Percentiles rank a stretch among this genome's conserved stretches.
phyloP scores from a whole-genome alignment of 2,797 vertebrate genomes.

The Typhlichthys subterraneus region DNA sequence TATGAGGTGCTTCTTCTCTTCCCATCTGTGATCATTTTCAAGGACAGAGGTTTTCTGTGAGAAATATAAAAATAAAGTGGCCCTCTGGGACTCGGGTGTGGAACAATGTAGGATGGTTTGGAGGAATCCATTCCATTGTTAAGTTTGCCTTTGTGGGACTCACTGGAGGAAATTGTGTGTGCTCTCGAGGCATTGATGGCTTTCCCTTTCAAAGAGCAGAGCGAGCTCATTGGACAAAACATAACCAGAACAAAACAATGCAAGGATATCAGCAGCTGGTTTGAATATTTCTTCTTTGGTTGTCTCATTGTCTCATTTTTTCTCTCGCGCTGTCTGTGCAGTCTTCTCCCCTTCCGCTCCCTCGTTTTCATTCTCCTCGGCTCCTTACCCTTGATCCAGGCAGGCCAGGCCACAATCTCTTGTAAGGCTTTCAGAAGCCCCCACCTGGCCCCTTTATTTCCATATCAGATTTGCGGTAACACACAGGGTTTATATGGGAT shows the following conservation, averaged over 20 bases:
- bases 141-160: slow-evolving; percentile 46
- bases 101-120: slow-evolving; percentile 63
- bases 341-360: not conserved
- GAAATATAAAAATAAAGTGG: slow-evolving; percentile 47
- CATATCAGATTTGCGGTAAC: slow-evolving; percentile 70
- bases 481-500: too few species aligned
- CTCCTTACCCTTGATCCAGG: slow-evolving; percentile 58
- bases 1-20: slow-evolving; percentile 10
- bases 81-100: slow-evolving; percentile 49
- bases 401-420: slow-evolving; percentile 50
- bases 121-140: slow-evolving; percentile 55
- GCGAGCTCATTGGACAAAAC: slow-evolving; percentile 39
- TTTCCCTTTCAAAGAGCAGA: slow-evolving; percentile 41
- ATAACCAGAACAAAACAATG: slow-evolving; percentile 31
- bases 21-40: slow-evolving; percentile 36
- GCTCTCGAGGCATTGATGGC: slow-evolving; percentile 54
- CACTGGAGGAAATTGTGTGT: slow-evolving; percentile 61
- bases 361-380: slow-evolving; percentile 5
- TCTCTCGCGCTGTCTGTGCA: slow-evolving; percentile 3
- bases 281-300: slow-evolving; percentile 7
- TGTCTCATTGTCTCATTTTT: not conserved
- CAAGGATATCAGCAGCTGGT: slow-evolving; percentile 28
- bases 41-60: slow-evolving; percentile 46
- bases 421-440: slow-evolving; percentile 72
- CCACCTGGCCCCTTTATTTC: slow-evolving; percentile 45